These are phyloP conservation scores for Standfussiana lucernea DNA, from an alignment of 2,888 invertebrate genomes.

Conservation along the genomic window DNA sequence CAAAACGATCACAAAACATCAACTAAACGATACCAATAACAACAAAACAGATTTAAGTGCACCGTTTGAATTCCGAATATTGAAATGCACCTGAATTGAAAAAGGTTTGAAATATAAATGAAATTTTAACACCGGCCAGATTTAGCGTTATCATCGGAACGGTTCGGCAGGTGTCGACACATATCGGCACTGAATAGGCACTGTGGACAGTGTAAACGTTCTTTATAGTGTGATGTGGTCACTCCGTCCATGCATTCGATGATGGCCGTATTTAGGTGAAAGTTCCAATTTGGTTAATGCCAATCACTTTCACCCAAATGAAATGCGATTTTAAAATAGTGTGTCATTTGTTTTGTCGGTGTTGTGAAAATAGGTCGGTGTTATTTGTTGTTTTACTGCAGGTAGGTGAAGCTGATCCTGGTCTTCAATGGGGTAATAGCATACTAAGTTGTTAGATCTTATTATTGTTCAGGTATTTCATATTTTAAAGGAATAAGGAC, in stretches of 20 bases:
- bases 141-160: constrained; percentile 52
- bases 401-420: background rate
- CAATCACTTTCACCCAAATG: constrained; percentile 14
- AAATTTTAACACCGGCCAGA: constrained; percentile 40
- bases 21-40: background rate
- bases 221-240: constrained; percentile 64
- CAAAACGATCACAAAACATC: background rate
- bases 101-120: constrained; percentile 42
- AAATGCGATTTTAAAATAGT: constrained; percentile 26
- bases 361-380: background rate
- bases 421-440: background rate
- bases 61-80: constrained; percentile 14
- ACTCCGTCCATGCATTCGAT: constrained; percentile 59
- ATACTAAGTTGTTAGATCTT: background rate
- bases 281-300: constrained; percentile 20
- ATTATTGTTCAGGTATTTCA: background rate
- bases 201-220: constrained; percentile 68
- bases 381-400: background rate
- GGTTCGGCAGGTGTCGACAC: constrained; percentile 57
- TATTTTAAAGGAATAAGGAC: background rate
- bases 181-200: constrained; percentile 35
- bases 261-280: constrained; percentile 28
- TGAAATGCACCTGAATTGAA: constrained; percentile 34
- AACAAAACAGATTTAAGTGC: background rate
- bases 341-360: background rate